Evolutionary conservation across 2,113 vertebrate genomes (phyloP), one percentile per base, ranked within the genome.

Genomic region (Taurulus bubalis): DNA sequence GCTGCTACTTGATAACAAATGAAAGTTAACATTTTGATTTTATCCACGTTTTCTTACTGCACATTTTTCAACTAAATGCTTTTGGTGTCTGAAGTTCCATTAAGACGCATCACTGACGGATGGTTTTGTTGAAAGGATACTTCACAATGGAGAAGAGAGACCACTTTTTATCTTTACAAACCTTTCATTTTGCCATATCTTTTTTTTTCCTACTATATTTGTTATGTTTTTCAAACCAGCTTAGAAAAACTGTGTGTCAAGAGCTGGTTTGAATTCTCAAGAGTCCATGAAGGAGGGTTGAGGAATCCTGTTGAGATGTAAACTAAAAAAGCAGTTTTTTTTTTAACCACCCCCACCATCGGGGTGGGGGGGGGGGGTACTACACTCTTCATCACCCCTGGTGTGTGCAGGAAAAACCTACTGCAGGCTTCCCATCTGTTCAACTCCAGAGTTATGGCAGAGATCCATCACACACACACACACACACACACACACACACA

Each of bases 381-480:
- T n/a, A n/a, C 84, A 68, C 71, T 87, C 79, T 64, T 40, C 20
- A 53, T 87, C 68, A 67, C 81, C 80, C 87, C 87, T 75, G 79
- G 87, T 90, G 90, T 83, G 85, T 84, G 65, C 83, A 85, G 83
- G 87, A 88, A 88, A 88, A 85, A 83, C 80, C 87, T 64, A 74
- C 90, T 83, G 85, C 80, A 82, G 84, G 77, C 76, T 87, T 55
- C 71, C 90, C 89, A 91, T 93, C 91, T 93, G 91, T 67, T 93
- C 84, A 45, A 14, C 84, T 79, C 73, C 69, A 66, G 51, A 75
- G 82, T 72, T 32, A 84, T 87, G 89, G 89, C 91, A 82, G 65
- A 38, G 56, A 58, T 88, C 87, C 91, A 89, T 76, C 62, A 42
- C 67, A 65, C 69, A 68, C 71, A 64, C 69, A 78, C 77, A 6